Evolutionary conservation across 1,140 invertebrate genomes (phyloP).

Genomic region (Ceratina calcarata): DNA sequence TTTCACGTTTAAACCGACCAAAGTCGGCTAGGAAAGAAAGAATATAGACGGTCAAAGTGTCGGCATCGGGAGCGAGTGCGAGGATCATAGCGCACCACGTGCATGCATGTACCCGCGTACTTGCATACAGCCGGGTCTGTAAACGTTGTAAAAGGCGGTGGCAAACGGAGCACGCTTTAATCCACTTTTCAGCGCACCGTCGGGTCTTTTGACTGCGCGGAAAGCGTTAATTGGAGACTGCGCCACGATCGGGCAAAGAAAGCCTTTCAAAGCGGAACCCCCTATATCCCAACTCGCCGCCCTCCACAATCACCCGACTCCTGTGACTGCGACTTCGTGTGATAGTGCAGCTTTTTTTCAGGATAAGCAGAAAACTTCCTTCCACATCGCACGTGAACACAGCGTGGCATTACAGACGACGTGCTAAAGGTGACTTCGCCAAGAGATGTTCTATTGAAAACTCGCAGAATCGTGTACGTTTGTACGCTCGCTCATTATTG

Average conservation of each 20-base stretch:
- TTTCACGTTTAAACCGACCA: slow-evolving; percentile 3
- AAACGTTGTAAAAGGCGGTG: slow-evolving; percentile 68
- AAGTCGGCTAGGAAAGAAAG: slow-evolving; percentile 18
- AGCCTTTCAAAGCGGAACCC: slow-evolving; percentile 62
- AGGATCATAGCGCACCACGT: too few relatives aligned
- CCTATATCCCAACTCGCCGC: too few relatives aligned
- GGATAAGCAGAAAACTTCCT: slow-evolving; percentile 41
- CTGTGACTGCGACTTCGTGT: too few relatives aligned
- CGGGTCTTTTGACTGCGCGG: slow-evolving; percentile 70
- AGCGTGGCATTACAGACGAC: too few relatives aligned
- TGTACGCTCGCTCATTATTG: slow-evolving; percentile 27
- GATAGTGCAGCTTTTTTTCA: slow-evolving; percentile 58
- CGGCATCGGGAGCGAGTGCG: neutral
- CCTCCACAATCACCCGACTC: too few relatives aligned
- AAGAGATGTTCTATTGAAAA: slow-evolving; percentile 4
- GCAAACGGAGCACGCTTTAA: slow-evolving; percentile 70
- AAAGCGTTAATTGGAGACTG: slow-evolving; percentile 77
- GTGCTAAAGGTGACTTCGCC: slow-evolving; percentile 2
- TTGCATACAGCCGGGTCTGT: slow-evolving; percentile 25
- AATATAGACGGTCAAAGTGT: slow-evolving; percentile 25
- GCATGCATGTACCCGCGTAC: too few relatives aligned
- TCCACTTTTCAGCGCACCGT: slow-evolving; percentile 61
- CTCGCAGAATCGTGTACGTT: slow-evolving; percentile 16
- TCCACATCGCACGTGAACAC: neutral
- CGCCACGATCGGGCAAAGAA: slow-evolving; percentile 68